Conservation (phyloP, 2,797 vertebrate genomes). For the Chloroceryle inda region DNA sequence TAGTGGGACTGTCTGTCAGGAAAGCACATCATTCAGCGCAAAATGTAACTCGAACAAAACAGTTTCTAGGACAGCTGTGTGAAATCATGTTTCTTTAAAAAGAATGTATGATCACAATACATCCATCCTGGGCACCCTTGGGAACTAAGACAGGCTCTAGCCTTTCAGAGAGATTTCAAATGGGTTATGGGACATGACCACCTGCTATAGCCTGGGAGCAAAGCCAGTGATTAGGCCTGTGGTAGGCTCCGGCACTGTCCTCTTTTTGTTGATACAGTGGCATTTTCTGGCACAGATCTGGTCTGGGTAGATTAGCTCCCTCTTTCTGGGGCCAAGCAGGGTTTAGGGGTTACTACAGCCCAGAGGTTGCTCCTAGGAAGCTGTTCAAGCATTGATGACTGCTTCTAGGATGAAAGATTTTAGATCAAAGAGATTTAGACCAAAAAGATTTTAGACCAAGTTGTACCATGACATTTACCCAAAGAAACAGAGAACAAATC, state of each 20-base stretch:
- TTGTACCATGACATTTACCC: background rate
- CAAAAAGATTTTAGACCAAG: rapidly evolving
- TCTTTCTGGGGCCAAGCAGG: background rate
- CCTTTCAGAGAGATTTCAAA: background rate
- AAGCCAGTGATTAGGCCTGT: background rate
- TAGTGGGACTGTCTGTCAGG: background rate
- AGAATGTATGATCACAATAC: rapidly evolving
- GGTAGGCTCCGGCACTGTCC: background rate
- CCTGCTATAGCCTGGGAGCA: background rate
- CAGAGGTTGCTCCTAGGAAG: background rate
- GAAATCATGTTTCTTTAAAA: background rate
- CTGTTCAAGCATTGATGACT: background rate
- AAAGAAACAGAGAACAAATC: background rate
- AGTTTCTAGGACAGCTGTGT: background rate
- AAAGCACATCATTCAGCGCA: background rate
- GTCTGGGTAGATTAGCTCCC: background rate
- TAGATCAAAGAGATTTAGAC: rapidly evolving
- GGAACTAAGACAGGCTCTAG: background rate
- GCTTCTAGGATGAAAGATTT: background rate
- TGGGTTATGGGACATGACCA: background rate
- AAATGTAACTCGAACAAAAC: rapidly evolving
- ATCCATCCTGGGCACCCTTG: background rate
- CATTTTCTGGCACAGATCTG: background rate
- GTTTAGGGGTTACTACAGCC: background rate
- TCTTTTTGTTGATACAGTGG: background rate